These are phyloP conservation scores for Pedionomus torquatus DNA, from an alignment of 2,113 vertebrate species.

Conservation along the genomic window DNA sequence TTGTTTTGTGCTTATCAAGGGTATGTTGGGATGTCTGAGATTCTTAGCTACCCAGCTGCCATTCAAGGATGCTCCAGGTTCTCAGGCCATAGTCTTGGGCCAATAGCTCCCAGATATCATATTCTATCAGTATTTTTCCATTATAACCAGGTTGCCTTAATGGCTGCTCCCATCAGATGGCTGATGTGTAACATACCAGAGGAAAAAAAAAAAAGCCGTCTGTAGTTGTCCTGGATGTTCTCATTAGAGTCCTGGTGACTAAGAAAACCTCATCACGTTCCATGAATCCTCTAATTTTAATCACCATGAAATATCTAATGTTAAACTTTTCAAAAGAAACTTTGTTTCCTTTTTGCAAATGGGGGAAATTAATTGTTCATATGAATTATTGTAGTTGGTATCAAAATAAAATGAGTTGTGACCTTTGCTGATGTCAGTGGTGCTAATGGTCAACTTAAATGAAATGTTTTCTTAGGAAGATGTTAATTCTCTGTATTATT, in stretches of 20 bases:
- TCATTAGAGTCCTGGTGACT: background rate
- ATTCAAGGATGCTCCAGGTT: background rate
- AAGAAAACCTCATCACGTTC: background rate
- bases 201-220: background rate
- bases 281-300: background rate
- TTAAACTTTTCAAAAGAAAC: background rate
- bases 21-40: background rate
- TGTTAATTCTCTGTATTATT: background rate
- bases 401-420: background rate
- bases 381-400: background rate
- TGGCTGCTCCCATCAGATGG: background rate
- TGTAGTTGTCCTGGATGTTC: background rate
- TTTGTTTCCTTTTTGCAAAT: background rate
- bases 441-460: background rate
- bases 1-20: background rate
- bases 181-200: background rate
- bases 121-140: background rate
- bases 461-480: background rate
- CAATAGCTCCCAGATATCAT: background rate
- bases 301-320: background rate
- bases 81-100: background rate
- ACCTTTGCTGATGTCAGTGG: accelerated
- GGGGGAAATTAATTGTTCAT: background rate
- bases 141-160: background rate
- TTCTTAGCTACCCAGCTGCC: background rate